Evolutionary conservation across 2,113 vertebrate genomes (phyloP), one percentile per base, ranked within the genome.

Genomic region (Catharus minimus): DNA sequence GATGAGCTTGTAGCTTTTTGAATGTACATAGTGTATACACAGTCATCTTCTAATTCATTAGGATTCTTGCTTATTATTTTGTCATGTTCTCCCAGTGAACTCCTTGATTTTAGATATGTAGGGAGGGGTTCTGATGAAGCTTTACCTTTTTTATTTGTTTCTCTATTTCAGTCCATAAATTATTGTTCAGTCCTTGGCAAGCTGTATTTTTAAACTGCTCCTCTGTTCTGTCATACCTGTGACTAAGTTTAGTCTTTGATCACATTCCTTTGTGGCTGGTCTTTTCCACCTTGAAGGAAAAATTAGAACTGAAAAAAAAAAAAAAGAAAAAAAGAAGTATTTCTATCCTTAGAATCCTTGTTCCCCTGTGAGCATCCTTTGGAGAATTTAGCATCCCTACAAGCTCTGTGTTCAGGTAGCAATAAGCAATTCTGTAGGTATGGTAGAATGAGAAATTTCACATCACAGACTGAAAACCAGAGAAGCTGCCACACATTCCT

Each of bases 171-270:
- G 21, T 15, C 56, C 6, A 24, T 44, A 66, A 81, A 62, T 77
- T 77, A 73, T 58, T 39, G 39, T 44, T 94, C 61, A 71, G 52
- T 77, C 27, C 81, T 81, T 84, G 61, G 73, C 69, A 91, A 60
- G n/a, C 65, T 74, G 11, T 79, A 19, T 84, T 83, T 89, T 90
- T 64, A 2, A 89, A 86, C 43, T 84, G n/a, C 58, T 82, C 26
- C 38, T 81, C 57, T 77, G 67, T 89, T 81, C 60, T 84, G 60
- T 77, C 57, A 43, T 78, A 75, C 36, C 65, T 84, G 69, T 84
- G 78, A 87, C 78, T 87, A 94, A 95, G 91, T 81, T 86, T 89
- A 84, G 53, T 91, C 84, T 91, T 87, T 91, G 89, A 86, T 94
- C 81, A 27, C 4, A 0, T 41, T 89, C 27, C 66, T 84, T 86